Evolutionary conservation across 2,888 invertebrate genomes (phyloP).

Genomic region (Nomada ferruginata): DNA sequence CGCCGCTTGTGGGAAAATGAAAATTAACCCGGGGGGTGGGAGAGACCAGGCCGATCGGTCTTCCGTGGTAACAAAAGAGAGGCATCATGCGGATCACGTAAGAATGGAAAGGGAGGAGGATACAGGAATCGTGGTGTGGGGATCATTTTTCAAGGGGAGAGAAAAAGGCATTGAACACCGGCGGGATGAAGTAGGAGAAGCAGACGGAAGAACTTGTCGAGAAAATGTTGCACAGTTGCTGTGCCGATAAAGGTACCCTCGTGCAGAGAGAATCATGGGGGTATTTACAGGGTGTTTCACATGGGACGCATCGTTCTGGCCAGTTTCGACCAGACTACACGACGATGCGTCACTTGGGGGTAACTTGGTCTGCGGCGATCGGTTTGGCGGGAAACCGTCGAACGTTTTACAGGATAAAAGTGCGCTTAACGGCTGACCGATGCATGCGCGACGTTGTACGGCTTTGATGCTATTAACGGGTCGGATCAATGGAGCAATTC

Average conservation of each 20-base stretch:
- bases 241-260: no score
- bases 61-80: slow-evolving; percentile 43
- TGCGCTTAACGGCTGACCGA: slow-evolving; percentile 51
- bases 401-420: slow-evolving; percentile 41
- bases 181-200: slow-evolving; percentile 19
- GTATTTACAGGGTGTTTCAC: slow-evolving; percentile 76
- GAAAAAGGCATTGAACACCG: slow-evolving; percentile 29
- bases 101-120: slow-evolving; percentile 43
- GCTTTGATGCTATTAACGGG: slow-evolving; percentile 48
- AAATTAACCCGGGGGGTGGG: slow-evolving; percentile 74
- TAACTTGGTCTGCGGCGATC: slow-evolving; percentile 46
- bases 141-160: slow-evolving; percentile 67
- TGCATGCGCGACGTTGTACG: slow-evolving; percentile 34
- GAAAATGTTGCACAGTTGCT: no score
- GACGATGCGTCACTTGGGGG: slow-evolving; percentile 61
- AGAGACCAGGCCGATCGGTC: slow-evolving; percentile 48
- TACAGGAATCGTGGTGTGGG: slow-evolving; percentile 31
- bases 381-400: slow-evolving; percentile 64
- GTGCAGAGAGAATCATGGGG: slow-evolving; percentile 36
- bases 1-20: slow-evolving; percentile 81
- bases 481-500: slow-evolving; percentile 37
- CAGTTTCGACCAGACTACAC: slow-evolving; percentile 62
- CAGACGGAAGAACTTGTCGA: slow-evolving; percentile 36
- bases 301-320: slow-evolving; percentile 64
- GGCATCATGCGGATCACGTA: slow-evolving; percentile 22